Conservation (phyloP, 2,797 vertebrate species). For the Girardinus metallicus region DNA sequence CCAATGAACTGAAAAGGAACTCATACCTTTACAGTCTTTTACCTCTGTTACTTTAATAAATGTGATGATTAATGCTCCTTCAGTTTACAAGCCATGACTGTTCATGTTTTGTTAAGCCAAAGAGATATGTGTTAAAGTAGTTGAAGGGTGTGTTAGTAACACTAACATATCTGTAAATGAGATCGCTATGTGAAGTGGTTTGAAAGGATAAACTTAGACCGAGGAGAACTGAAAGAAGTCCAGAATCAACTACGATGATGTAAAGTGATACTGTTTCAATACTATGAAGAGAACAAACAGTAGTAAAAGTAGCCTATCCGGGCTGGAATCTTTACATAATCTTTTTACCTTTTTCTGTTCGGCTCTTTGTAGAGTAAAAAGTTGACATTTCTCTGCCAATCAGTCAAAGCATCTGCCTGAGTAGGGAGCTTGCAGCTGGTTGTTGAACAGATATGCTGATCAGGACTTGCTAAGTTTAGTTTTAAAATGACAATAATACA, state of each 20-base stretch:
- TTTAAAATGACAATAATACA: neutral
- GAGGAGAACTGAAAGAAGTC: conserved; percentile 1
- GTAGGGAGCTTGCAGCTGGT: neutral
- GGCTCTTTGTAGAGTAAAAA: neutral
- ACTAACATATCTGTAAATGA: neutral
- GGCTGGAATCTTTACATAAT: neutral
- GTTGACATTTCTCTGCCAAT: neutral
- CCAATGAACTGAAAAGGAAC: neutral
- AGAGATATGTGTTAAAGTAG: neutral
- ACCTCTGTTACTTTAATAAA: neutral
- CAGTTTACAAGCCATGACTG: neutral
- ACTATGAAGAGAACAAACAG: neutral
- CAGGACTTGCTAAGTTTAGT: neutral
- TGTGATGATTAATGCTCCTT: neutral
- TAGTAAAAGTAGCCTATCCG: neutral
- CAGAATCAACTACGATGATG: neutral
- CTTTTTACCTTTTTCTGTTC: neutral
- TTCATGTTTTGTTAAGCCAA: neutral
- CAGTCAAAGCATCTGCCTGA: neutral
- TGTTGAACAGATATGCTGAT: neutral
- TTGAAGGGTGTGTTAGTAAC: neutral
- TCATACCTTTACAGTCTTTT: neutral
- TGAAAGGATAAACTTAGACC: conserved; percentile 1
- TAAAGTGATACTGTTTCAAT: neutral
- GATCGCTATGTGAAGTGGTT: neutral